These are phyloP conservation scores for Neopipo cinnamomea DNA, from an alignment of 2,113 vertebrate genomes.

Conservation along the genomic window DNA sequence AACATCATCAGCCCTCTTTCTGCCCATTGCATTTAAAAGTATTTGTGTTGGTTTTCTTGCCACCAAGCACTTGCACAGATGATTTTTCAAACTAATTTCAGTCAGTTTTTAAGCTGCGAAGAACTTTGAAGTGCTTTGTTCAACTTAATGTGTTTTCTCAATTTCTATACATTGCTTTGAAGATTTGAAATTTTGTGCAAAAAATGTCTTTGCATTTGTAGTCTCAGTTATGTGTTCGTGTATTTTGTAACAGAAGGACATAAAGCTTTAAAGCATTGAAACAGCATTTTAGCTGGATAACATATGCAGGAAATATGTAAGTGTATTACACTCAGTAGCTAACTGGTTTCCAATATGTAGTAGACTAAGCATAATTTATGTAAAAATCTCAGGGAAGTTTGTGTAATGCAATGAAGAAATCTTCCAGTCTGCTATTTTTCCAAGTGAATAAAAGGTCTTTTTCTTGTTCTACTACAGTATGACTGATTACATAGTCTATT, in stretches of 20 bases:
- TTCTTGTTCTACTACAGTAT: slow-evolving; percentile 32
- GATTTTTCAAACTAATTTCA: slow-evolving; percentile 24
- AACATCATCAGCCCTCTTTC: background rate
- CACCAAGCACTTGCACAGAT: slow-evolving; percentile 22
- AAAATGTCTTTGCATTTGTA: slow-evolving; percentile 27
- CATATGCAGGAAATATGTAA: slow-evolving; percentile 31
- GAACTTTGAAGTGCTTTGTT: slow-evolving; percentile 21
- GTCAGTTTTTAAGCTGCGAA: slow-evolving; percentile 16
- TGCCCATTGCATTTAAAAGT: background rate
- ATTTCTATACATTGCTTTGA: slow-evolving; percentile 38
- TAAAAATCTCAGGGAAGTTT: slow-evolving; percentile 66
- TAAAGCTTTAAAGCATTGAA: slow-evolving; percentile 52
- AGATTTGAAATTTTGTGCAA: slow-evolving; percentile 31
- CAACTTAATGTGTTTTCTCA: background rate
- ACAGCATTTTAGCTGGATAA: slow-evolving; percentile 50
- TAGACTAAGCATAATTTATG: slow-evolving; percentile 58
- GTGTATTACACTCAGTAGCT: slow-evolving; percentile 26
- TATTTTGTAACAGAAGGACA: slow-evolving; percentile 28
- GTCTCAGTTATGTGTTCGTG: background rate
- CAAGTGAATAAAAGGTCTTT: slow-evolving; percentile 54
- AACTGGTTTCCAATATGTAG: slow-evolving; percentile 36
- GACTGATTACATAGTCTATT: slow-evolving; percentile 21
- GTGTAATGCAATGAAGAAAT: slow-evolving; percentile 65
- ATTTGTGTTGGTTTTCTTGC: slow-evolving; percentile 33
- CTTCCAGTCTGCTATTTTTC: slow-evolving; percentile 64